Base-by-base conservation (phyloP, 2,888 invertebrate genomes). In the Steinernema carpocapsae region DNA sequence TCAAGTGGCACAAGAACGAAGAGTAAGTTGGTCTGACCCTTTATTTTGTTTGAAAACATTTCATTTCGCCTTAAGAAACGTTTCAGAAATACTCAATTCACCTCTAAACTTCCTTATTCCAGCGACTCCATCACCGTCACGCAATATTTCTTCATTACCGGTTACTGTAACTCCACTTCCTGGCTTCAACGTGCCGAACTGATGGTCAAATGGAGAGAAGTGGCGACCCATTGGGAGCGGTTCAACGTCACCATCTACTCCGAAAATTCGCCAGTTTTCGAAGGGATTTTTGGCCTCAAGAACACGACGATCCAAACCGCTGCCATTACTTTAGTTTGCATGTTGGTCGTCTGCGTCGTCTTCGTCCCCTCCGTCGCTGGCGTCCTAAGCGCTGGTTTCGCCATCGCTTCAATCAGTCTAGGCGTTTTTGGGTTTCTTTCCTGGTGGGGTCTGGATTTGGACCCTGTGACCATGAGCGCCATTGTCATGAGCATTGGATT, bases 401-500 rank as follows among this genome's bases (percentile, higher is more conserved):
- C 77, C 46, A 78, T 80, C 70, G 71, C 73, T 42, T 76, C 76
- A 17, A 80, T 76, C 32, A 75, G 75, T 64, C 19, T 80, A 3
- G 77, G 80, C 6, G 77, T 80, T 1, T 42, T 80, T 70, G 80
- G 80, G 6, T 77, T 70, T 45, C 75, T 80, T 12, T 74, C 71
- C 29, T 72, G 73, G 72, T 52, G 45, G 56, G 76, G 74, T 17
- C 51, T 77, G 29, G 74, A 75, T 29, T 74, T 80, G 22, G 80
- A 80, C 71, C 79, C 79, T 1, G 71, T 80, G 19, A 77, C 79
- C 4, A 74, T 77, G 76, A 56, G 76, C 24, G 77, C 79, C 45
- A 74, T 79, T 6, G 72, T 80, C 32, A 79, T 80, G 79, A 74
- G 75, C 19, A 80, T 80, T 26, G 80, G 80, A 0, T 78, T 79